Percentiles rank a stretch among this genome's conserved stretches.
Evolutionary conservation across 2,797 vertebrate genomes (phyloP).

Genomic region (Sarcoramphus papa): DNA sequence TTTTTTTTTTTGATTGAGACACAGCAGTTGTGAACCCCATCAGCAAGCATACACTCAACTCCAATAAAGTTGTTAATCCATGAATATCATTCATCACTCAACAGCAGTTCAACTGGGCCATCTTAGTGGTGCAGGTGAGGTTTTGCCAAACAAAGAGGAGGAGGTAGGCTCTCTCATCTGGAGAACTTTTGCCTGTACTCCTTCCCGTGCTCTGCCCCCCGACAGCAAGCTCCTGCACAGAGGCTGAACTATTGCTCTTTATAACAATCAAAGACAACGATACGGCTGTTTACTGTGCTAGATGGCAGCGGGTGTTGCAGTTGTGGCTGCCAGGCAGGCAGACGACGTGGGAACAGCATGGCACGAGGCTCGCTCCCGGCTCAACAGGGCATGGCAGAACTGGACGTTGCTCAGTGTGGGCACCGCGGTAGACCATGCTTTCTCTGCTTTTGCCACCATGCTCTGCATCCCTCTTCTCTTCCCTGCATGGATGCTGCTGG

Average conservation of each 20-base stretch:
- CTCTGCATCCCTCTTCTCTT: background rate
- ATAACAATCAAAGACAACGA: background rate
- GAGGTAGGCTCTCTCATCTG: background rate
- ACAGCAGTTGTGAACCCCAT: background rate
- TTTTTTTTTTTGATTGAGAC: background rate
- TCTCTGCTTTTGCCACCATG: background rate
- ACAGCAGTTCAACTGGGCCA: background rate
- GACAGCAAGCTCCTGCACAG: background rate
- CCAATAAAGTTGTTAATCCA: background rate
- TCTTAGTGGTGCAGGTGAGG: background rate
- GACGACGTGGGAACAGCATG: background rate
- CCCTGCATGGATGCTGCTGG: fast-evolving
- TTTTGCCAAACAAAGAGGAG: background rate
- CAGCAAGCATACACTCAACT: background rate
- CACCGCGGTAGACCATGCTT: background rate
- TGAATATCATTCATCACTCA: background rate
- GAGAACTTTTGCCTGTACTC: background rate
- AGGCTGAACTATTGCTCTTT: background rate
- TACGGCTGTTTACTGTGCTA: fast-evolving
- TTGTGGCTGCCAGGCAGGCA: background rate
- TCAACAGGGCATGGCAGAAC: background rate
- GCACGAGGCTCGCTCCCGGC: background rate
- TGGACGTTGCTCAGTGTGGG: background rate
- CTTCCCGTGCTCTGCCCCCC: background rate
- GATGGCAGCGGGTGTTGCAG: background rate